Evolutionary conservation across 2,113 vertebrate genomes (phyloP), one percentile per base, ranked within the genome.

Genomic region (Coreoperca whiteheadi): DNA sequence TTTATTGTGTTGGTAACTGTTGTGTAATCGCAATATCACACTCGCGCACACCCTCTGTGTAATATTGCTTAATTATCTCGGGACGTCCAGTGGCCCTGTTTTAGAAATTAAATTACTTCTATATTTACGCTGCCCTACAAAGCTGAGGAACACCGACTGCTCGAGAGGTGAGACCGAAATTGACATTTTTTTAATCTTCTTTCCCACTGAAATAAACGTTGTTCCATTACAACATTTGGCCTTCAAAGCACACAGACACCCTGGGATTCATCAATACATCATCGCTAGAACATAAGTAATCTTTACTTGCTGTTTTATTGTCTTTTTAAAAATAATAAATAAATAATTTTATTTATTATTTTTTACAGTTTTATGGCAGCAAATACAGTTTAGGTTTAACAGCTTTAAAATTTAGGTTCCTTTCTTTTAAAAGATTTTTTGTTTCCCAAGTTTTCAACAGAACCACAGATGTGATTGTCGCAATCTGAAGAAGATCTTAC

Each of bases 41-140:
- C n/a, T n/a, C n/a, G n/a, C n/a, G n/a, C n/a, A n/a, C n/a, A n/a
- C n/a, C n/a, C n/a, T n/a, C n/a, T n/a, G n/a, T n/a, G n/a, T n/a
- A n/a, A n/a, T n/a, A n/a, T n/a, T n/a, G n/a, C n/a, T n/a, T n/a
- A n/a, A n/a, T 12, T 63, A 23, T 25, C 66, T 28, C 0, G 16
- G 10, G 71, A 76, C 37, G 4, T 72, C 5, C 32, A 8, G 1
- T 46, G n/a, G 37, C 54, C 60, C 32, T 59, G 65, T 74, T 41
- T 57, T 57, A 71, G 77, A 61, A 67, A 53, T 41, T 67, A 28
- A 73, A 86, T 73, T 86, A 73, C 25, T 23, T 77, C 60, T 73
- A 85, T 73, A 80, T 77, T 67, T 77, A 59, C 39, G 6, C 43
- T 67, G 53, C 4, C 67, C 64, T 57, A 69, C 23, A 74, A 60